A percentile compares a stretch with the other conserved stretches of the same genome.
Evolutionary conservation across 1,140 invertebrate genomes (phyloP).

Genomic region (Hydropsyche tenuis): DNA sequence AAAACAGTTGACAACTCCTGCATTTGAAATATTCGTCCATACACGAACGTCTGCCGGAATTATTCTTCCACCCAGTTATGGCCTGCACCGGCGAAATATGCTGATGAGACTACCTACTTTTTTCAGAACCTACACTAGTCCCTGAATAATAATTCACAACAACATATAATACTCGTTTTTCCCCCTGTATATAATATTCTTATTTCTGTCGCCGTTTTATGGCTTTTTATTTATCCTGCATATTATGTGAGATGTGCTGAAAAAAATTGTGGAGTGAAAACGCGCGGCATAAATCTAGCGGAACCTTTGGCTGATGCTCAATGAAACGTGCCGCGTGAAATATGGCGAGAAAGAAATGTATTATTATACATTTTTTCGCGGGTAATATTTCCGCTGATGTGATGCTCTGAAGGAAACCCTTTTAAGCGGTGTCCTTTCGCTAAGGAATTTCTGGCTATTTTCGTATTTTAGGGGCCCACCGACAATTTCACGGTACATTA

Average conservation of each 20-base stretch:
- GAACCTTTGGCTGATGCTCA: conserved; percentile 17
- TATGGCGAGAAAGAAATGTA: conserved; percentile 12
- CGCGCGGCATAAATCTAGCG: not conserved
- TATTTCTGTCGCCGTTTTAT: too few relatives aligned
- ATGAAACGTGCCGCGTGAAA: conserved; percentile 25
- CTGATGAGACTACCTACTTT: conserved; percentile 14
- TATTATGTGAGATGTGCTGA: too few relatives aligned
- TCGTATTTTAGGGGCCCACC: not conserved
- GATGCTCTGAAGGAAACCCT: too few relatives aligned
- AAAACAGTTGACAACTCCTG: too few relatives aligned
- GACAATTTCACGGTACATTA: conserved; percentile 27
- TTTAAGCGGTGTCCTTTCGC: too few relatives aligned
- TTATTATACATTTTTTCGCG: not conserved
- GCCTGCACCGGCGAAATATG: conserved; percentile 16
- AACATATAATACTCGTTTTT: too few relatives aligned
- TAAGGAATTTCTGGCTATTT: too few relatives aligned
- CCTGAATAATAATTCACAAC: conserved; percentile 16
- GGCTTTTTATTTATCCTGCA: too few relatives aligned
- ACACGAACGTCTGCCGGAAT: not conserved
- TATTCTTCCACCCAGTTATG: conserved; percentile 20
- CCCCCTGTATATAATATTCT: too few relatives aligned
- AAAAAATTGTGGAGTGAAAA: not conserved
- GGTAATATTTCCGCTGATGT: not conserved
- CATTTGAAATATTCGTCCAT: too few relatives aligned
- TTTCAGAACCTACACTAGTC: not conserved